Percentiles rank a stretch among this genome's conserved stretches.
Conservation (phyloP, 2,113 vertebrate genomes). For the Prinia subflava region DNA sequence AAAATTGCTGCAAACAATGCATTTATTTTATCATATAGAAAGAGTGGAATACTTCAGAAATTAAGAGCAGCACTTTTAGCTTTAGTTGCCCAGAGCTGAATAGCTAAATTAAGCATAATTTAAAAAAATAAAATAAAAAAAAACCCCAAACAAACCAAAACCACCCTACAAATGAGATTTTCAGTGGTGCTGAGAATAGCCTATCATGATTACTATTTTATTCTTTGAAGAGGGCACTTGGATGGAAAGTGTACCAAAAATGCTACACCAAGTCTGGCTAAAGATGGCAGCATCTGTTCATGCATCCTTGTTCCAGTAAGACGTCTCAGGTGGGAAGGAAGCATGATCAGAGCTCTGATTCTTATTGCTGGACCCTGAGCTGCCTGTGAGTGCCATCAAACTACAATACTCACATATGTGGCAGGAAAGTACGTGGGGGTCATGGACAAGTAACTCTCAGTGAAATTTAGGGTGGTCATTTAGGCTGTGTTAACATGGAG, state of each 20-base stretch:
- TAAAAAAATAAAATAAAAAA: neutral
- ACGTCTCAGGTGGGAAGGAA: neutral
- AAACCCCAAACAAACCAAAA: neutral
- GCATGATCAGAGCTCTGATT: neutral
- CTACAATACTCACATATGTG: neutral
- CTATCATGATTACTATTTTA: neutral
- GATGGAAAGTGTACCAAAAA: neutral
- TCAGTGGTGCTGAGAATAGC: neutral
- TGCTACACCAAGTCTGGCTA: neutral
- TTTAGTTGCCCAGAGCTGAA: neutral
- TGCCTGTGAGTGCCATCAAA: neutral
- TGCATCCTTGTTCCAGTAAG: neutral
- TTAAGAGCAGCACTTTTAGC: neutral
- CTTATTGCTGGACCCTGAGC: rapidly evolving
- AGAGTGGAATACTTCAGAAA: neutral
- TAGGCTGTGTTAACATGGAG: neutral
- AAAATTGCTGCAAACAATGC: neutral
- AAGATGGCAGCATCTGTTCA: neutral
- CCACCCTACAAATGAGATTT: neutral
- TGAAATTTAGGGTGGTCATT: neutral
- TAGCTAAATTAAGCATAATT: neutral
- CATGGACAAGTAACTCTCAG: neutral
- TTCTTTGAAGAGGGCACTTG: neutral
- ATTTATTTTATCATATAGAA: neutral
- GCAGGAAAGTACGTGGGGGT: neutral